Percentiles rank a stretch among this genome's conserved stretches.
Evolutionary conservation across 2,797 vertebrate species (phyloP).

Genomic region (Eurystomus glaucurus): DNA sequence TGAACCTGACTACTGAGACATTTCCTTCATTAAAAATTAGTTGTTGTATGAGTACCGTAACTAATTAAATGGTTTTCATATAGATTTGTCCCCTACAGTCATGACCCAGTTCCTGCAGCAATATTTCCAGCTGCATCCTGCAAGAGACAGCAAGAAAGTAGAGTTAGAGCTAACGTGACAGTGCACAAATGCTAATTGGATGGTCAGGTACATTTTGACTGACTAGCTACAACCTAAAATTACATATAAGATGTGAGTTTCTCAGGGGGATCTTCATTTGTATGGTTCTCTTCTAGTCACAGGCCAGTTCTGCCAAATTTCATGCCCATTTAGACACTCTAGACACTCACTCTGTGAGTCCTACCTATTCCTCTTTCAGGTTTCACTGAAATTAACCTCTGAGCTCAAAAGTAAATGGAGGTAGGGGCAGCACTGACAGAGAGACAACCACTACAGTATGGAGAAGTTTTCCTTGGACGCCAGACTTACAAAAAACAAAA

Average conservation of each 20-base stretch:
- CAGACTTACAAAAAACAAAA: not conserved
- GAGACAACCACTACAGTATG: not conserved
- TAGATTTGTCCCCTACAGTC: constrained; percentile 28
- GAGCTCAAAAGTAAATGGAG: not conserved
- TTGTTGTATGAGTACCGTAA: not conserved
- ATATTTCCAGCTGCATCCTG: constrained; percentile 26
- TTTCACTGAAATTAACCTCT: not conserved
- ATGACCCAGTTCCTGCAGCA: constrained; percentile 33
- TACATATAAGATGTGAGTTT: not conserved
- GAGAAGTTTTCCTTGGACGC: not conserved
- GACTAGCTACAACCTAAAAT: not conserved
- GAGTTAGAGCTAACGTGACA: not conserved
- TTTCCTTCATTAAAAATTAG: constrained; percentile 25
- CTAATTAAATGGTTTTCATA: constrained; percentile 31
- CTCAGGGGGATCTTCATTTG: not conserved
- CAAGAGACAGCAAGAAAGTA: not conserved
- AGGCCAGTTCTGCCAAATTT: not conserved
- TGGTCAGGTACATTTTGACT: constrained; percentile 13
- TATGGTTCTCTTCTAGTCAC: not conserved
- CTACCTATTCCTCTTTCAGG: not conserved
- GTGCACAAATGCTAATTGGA: not conserved
- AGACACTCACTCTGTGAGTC: not conserved
- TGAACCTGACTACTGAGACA: not conserved
- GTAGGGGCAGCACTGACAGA: not conserved
- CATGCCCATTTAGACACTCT: not conserved